Percentiles rank a stretch among this genome's conserved stretches.
phyloP scores from a whole-genome alignment of 2,797 vertebrate species.

The Dendrocincla fuliginosa region DNA sequence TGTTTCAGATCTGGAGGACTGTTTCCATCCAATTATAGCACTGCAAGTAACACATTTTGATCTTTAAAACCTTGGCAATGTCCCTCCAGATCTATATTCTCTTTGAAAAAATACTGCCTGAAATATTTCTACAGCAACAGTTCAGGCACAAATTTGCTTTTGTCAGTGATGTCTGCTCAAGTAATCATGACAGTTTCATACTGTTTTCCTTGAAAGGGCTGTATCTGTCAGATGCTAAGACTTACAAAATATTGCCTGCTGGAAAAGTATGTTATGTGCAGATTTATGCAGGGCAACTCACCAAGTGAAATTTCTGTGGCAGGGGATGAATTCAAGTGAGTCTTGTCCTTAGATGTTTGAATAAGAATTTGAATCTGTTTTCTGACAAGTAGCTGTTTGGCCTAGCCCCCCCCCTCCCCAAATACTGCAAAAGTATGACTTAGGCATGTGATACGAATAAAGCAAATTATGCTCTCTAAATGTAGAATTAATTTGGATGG shows the following conservation, averaged over 20 bases:
- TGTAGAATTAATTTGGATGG: not conserved
- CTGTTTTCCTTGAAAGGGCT: constrained; percentile 60
- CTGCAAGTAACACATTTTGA: constrained; percentile 55
- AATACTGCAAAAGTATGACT: not conserved
- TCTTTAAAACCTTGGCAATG: constrained; percentile 59
- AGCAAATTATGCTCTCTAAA: not conserved
- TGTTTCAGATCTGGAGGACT: constrained; percentile 61
- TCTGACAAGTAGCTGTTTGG: constrained; percentile 14
- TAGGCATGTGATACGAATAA: not conserved
- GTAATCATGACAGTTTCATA: constrained; percentile 53
- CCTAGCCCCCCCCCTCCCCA: not conserved
- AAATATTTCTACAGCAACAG: constrained; percentile 50
- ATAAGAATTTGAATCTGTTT: constrained; percentile 17
- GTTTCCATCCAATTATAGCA: constrained; percentile 51
- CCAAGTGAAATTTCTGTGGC: constrained; percentile 29
- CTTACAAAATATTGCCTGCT: constrained; percentile 56
- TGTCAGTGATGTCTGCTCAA: constrained; percentile 54
- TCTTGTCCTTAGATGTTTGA: constrained; percentile 30
- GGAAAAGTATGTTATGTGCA: constrained; percentile 31
- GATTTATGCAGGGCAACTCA: constrained; percentile 43
- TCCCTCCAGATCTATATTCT: constrained; percentile 54
- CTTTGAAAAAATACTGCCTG: constrained; percentile 55
- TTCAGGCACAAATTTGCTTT: constrained; percentile 53
- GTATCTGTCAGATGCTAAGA: constrained; percentile 55
- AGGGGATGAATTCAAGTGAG: constrained; percentile 26